A percentile compares a stretch with the other conserved stretches of the same genome.
phyloP scores from a whole-genome alignment of 1,140 invertebrate genomes.

The Penaeus chinensis region DNA sequence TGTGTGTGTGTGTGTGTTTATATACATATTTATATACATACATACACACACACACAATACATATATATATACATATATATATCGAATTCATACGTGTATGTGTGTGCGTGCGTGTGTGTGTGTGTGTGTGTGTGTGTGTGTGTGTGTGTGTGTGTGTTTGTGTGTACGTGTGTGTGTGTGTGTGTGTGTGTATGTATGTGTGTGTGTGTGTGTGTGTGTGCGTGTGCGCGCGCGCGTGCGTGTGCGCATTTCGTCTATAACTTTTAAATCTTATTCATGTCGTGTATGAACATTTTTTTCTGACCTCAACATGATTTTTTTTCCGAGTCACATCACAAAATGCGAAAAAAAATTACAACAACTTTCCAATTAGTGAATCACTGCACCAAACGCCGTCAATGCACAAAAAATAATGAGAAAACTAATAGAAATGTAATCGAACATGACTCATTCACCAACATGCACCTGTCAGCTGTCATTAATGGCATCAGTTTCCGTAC shows the following conservation, averaged over 20 bases:
- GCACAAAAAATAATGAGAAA: too few relatives aligned
- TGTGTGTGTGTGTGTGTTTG: not conserved
- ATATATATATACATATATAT: too few relatives aligned
- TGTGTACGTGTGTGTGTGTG: not conserved
- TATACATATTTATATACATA: too few relatives aligned
- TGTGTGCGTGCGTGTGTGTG: not conserved
- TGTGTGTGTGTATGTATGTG: not conserved
- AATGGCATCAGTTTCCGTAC: too few relatives aligned
- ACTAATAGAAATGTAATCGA: too few relatives aligned
- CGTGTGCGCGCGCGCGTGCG: not conserved
- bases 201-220: not conserved
- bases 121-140: conserved; percentile 3
- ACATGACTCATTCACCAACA: too few relatives aligned
- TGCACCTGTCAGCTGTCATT: too few relatives aligned
- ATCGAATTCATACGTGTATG: not conserved
- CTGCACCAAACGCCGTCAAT: too few relatives aligned
- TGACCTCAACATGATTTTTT: not conserved
- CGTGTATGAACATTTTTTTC: not conserved
- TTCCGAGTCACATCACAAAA: not conserved
- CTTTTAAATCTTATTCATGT: not conserved
- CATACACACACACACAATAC: too few relatives aligned
- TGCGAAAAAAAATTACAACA: too few relatives aligned
- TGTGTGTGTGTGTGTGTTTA: too few relatives aligned
- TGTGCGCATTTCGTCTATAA: not conserved
- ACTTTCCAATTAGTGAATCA: too few relatives aligned